These are phyloP conservation scores for Eugnorisma glareosa DNA, from an alignment of 2,888 invertebrate species.

Conservation along the genomic window DNA sequence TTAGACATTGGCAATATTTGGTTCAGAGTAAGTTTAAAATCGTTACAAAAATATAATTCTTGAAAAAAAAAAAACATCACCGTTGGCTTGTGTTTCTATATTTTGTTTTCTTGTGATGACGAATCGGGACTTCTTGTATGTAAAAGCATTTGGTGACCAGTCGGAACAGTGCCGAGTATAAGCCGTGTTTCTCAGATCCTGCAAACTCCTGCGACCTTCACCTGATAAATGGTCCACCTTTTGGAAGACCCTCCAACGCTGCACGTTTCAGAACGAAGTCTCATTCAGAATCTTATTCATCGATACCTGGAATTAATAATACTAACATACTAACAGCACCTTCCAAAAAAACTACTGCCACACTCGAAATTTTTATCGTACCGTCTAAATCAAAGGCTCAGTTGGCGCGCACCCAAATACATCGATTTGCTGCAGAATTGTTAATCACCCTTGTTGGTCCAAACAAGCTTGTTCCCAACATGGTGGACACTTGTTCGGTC, in stretches of 20 bases:
- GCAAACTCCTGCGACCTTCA: neutral
- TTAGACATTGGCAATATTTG: neutral
- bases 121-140: no score
- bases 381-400: constrained; percentile 77
- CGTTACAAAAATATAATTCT: neutral
- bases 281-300: neutral
- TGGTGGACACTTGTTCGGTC: constrained; percentile 39
- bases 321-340: neutral
- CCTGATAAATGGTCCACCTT: neutral
- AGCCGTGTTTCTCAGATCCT: neutral
- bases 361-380: constrained; percentile 57
- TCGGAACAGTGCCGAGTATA: no score
- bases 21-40: neutral
- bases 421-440: constrained; percentile 71
- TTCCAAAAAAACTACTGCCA: constrained; percentile 4
- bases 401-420: constrained; percentile 69
- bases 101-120: no score
- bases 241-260: neutral
- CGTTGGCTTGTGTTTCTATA: neutral
- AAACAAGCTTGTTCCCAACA: constrained; percentile 51
- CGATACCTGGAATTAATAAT: neutral
- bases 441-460: constrained; percentile 71
- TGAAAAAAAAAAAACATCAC: neutral
- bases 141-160: no score
- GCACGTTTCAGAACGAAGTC: neutral